These are phyloP conservation scores for Meandrina meandrites DNA, from an alignment of 92 coral and sea anemone species.

Conservation along the genomic window DNA sequence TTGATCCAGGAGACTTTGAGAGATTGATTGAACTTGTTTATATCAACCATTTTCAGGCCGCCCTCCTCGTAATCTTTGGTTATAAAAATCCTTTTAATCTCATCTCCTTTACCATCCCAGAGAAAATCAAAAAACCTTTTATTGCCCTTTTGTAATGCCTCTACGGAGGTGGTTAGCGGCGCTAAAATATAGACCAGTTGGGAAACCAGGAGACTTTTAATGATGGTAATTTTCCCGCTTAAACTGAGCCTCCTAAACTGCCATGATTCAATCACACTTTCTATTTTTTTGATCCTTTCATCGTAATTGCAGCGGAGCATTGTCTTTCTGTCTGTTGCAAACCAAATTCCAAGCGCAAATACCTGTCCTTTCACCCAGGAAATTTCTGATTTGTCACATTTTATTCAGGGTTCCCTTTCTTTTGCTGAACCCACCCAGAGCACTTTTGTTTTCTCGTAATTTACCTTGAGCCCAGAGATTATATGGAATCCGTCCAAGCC, in stretches of 20 bases:
- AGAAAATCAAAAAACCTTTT: slow-evolving; percentile 11
- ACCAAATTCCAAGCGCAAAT: too few relatives aligned
- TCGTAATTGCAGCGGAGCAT: slow-evolving; percentile 9
- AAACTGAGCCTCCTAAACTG: too few relatives aligned
- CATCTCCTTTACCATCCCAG: slow-evolving; percentile 15
- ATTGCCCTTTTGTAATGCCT: slow-evolving; percentile 5
- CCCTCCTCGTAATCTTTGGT: slow-evolving; percentile 1
- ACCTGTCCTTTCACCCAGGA: background rate
- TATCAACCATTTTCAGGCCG: too few relatives aligned
- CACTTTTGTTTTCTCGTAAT: slow-evolving; percentile 17
- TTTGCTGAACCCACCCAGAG: slow-evolving; percentile 16
- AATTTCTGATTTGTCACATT: background rate
- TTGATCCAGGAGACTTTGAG: too few relatives aligned
- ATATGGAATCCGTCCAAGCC: slow-evolving; percentile 2
- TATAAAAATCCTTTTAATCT: slow-evolving; percentile 8
- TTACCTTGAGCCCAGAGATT: slow-evolving; percentile 16
- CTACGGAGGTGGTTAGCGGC: background rate
- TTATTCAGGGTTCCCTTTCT: background rate
- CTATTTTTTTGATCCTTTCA: slow-evolving; percentile 10
- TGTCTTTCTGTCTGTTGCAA: slow-evolving; percentile 11
- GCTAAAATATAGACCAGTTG: slow-evolving; percentile 16
- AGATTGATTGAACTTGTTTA: too few relatives aligned
- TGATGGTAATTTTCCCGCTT: slow-evolving; percentile 23
- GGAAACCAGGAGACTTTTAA: slow-evolving; percentile 4
- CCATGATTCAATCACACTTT: too few relatives aligned